phyloP scores from a whole-genome alignment of 2,797 vertebrate genomes.

The Ibycter americanus region DNA sequence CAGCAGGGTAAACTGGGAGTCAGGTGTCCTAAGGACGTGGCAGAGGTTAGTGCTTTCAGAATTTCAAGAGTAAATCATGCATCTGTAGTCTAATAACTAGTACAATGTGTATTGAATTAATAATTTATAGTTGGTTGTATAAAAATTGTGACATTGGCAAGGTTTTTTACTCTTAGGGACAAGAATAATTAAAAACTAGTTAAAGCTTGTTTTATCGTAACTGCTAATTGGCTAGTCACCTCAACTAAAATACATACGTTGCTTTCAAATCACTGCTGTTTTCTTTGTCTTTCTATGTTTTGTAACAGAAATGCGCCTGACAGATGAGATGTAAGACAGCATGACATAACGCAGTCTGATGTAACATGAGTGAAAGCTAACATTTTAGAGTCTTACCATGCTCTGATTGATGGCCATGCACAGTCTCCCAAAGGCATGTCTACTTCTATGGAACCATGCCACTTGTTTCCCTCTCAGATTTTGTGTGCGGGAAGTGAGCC shows the following conservation, averaged over 20 bases:
- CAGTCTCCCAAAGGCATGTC: neutral
- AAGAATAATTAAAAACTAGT: neutral
- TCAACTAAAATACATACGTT: neutral
- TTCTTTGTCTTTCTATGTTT: neutral
- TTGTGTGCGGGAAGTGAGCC: neutral
- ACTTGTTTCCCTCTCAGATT: neutral
- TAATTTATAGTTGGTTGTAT: neutral
- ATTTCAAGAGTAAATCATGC: neutral
- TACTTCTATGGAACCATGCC: neutral
- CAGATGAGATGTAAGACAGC: slow-evolving; percentile 3
- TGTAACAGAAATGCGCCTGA: neutral
- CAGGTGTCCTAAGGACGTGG: neutral
- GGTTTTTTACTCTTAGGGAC: neutral
- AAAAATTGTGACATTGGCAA: neutral
- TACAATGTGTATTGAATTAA: neutral
- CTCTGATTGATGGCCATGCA: neutral
- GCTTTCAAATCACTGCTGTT: neutral
- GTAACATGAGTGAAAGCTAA: neutral
- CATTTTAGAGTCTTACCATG: neutral
- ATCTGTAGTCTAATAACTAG: neutral
- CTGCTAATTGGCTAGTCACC: neutral
- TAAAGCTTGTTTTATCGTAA: neutral
- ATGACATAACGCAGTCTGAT: neutral
- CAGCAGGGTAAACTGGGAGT: neutral
- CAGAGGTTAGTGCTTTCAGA: neutral